Conservation (phyloP, 2,113 vertebrate species). For the Zonotrichia leucophrys region DNA sequence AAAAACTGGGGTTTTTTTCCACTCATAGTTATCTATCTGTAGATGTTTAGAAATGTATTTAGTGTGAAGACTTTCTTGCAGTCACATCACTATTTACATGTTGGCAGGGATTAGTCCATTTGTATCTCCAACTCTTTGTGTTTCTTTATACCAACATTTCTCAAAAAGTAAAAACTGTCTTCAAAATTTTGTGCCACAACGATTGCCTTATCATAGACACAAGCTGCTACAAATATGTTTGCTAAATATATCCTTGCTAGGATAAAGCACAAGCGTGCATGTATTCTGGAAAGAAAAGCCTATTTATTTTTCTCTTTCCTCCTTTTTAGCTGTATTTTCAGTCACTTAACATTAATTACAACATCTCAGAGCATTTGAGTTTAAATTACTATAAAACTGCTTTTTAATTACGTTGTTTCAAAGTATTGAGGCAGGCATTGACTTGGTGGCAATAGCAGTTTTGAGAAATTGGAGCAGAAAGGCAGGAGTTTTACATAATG, state of each 20-base stretch:
- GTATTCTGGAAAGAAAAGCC: background rate
- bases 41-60: background rate
- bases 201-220: background rate
- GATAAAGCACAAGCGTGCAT: background rate
- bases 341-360: background rate
- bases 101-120: background rate
- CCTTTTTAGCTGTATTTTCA: slow-evolving; percentile 4
- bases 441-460: background rate
- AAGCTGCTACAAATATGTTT: background rate
- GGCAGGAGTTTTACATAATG: background rate
- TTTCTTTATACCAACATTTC: slow-evolving; percentile 12
- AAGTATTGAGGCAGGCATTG: background rate
- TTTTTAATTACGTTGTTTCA: background rate
- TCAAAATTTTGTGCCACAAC: background rate
- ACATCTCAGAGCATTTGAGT: background rate
- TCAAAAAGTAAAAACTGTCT: background rate
- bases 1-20: background rate
- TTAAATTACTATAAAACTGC: background rate
- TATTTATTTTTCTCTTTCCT: background rate
- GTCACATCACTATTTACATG: background rate
- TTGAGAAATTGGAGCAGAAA: background rate
- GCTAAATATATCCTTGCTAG: background rate
- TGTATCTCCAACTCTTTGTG: background rate
- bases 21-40: background rate
- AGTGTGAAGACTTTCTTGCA: background rate